Percentiles rank a stretch among this genome's conserved stretches.
Evolutionary conservation across 2,888 invertebrate species (phyloP).

Genomic region (Drosophila peninsularis): DNA sequence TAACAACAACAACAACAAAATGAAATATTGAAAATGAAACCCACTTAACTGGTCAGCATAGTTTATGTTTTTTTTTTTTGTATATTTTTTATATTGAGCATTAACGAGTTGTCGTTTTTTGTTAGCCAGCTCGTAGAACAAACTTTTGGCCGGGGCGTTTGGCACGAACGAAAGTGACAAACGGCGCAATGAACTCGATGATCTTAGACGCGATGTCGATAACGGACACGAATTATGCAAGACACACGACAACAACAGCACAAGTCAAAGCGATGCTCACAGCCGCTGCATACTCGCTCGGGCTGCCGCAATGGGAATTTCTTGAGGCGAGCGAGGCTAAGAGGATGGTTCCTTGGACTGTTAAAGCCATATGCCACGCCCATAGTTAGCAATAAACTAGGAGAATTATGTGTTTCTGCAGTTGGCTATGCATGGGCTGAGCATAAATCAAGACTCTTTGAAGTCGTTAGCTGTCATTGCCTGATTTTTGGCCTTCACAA

Average conservation of each 20-base stretch:
- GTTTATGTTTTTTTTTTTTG: neutral
- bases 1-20: constrained; percentile 1
- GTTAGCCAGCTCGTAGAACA: constrained; percentile 45
- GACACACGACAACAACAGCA: constrained; percentile 10
- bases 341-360: neutral
- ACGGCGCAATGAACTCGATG: constrained; percentile 46
- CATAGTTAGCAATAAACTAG: no score
- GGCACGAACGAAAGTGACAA: constrained; percentile 48
- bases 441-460: neutral
- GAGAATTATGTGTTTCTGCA: neutral
- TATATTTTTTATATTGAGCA: constrained; percentile 5
- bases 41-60: constrained; percentile 50
- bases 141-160: constrained; percentile 25
- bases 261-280: neutral
- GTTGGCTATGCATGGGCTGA: neutral
- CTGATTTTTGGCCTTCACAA: neutral
- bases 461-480: neutral
- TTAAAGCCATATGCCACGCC: neutral
- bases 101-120: constrained; percentile 24
- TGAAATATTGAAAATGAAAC: constrained; percentile 29
- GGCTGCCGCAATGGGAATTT: no score
- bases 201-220: constrained; percentile 4
- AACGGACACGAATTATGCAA: constrained; percentile 47
- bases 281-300: neutral
- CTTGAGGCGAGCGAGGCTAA: neutral